Percentiles rank a stretch among this genome's conserved stretches.
Conservation (phyloP, 2,888 invertebrate genomes). For the Cyaniris semiargus region DNA sequence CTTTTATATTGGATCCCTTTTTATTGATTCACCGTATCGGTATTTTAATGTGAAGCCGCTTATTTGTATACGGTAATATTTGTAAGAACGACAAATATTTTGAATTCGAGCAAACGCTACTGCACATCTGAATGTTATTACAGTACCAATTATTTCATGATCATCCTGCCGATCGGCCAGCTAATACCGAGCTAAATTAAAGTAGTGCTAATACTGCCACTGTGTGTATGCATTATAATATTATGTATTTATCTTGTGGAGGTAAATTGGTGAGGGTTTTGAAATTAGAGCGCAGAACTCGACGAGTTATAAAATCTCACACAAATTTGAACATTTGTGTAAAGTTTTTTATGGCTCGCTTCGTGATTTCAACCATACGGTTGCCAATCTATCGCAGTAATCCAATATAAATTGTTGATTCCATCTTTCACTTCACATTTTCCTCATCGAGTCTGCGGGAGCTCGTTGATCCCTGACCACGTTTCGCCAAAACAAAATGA, state of each 20-base stretch:
- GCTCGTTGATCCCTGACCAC: slow-evolving; percentile 12
- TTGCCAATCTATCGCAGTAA: not conserved
- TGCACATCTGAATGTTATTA: not conserved
- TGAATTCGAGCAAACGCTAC: not conserved
- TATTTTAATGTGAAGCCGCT: not conserved
- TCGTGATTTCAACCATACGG: too few species aligned
- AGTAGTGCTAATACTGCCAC: too few species aligned
- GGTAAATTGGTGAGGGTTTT: too few species aligned
- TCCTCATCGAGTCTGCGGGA: not conserved
- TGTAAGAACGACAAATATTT: not conserved
- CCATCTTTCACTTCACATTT: not conserved
- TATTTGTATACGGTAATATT: not conserved
- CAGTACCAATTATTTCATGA: not conserved
- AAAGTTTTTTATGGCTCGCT: too few species aligned
- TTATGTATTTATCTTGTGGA: too few species aligned
- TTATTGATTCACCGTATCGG: not conserved
- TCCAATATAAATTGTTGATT: not conserved
- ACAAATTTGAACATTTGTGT: too few species aligned
- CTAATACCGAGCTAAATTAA: too few species aligned
- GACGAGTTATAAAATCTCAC: too few species aligned
- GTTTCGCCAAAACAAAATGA: slow-evolving; percentile 10
- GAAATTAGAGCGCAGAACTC: too few species aligned
- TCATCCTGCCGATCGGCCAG: too few species aligned
- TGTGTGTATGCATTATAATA: too few species aligned
- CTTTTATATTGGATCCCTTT: slow-evolving; percentile 16